These are phyloP conservation scores for Rapana venosa DNA, from an alignment of 2,888 invertebrate species.

Conservation along the genomic window DNA sequence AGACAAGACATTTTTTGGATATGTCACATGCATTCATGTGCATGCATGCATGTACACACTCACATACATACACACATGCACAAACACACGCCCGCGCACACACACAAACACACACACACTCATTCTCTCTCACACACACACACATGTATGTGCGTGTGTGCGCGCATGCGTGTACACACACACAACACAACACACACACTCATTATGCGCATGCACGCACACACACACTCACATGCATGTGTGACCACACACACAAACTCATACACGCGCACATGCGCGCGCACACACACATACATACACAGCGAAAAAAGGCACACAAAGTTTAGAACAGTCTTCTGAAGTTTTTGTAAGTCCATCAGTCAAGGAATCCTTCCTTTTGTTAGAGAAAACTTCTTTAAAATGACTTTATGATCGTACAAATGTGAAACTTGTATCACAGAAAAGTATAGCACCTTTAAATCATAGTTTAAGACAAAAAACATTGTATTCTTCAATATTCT, in stretches of 20 bases:
- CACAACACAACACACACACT: neutral
- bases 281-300: constrained; percentile 10
- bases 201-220: neutral
- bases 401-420: too few relatives aligned
- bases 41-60: neutral
- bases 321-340: too few relatives aligned
- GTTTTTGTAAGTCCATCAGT: too few relatives aligned
- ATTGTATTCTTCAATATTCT: too few relatives aligned
- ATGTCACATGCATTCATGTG: neutral
- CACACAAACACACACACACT: neutral
- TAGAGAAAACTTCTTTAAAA: too few relatives aligned
- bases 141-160: neutral
- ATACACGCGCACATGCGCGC: neutral
- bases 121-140: neutral
- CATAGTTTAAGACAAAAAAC: too few relatives aligned
- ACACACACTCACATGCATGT: neutral
- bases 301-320: too few relatives aligned
- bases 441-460: too few relatives aligned
- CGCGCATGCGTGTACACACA: neutral
- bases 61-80: neutral
- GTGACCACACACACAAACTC: neutral
- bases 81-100: neutral
- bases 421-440: too few relatives aligned
- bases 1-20: neutral
- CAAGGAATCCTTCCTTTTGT: too few relatives aligned